Percentiles rank a stretch among this genome's conserved stretches.
Evolutionary conservation across 2,113 vertebrate genomes (phyloP).

Genomic region (Scomber scombrus): DNA sequence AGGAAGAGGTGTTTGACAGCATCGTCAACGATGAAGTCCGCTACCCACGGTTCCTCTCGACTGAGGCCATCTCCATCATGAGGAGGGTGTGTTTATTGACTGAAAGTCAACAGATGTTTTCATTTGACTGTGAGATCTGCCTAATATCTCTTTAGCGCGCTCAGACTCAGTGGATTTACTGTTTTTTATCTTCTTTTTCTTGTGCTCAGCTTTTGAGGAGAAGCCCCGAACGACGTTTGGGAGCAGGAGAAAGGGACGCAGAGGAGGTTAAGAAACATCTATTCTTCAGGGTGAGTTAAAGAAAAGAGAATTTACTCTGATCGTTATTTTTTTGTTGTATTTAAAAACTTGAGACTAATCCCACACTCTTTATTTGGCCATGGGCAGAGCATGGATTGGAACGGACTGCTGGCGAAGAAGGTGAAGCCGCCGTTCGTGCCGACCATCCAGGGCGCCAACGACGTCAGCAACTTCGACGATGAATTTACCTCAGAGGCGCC

Average conservation of each 20-base stretch:
- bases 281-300: constrained; percentile 91
- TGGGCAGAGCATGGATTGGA: constrained; percentile 93
- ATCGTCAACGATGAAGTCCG: constrained; percentile 99
- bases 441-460: constrained; percentile 91
- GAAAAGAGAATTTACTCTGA: not conserved
- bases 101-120: not conserved
- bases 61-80: constrained; percentile 99
- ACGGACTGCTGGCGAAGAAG: constrained; percentile 93
- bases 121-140: no score
- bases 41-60: constrained; percentile 97
- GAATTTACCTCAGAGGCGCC: constrained; percentile 99
- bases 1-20: constrained; percentile 99
- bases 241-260: constrained; percentile 95
- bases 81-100: constrained; percentile 88
- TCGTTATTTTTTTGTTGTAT: no score
- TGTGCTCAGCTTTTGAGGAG: constrained; percentile 91
- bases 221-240: constrained; percentile 95
- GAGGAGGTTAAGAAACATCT: constrained; percentile 98
- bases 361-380: not conserved
- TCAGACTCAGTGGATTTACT: not conserved
- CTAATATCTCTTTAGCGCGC: no score
- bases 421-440: constrained; percentile 97
- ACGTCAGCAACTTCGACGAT: constrained; percentile 99
- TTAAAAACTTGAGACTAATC: not conserved
- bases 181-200: not conserved